A percentile compares a stretch with the other conserved stretches of the same genome.
These are phyloP conservation scores for Athene noctua DNA, from an alignment of 2,113 vertebrate species.

Conservation along the genomic window DNA sequence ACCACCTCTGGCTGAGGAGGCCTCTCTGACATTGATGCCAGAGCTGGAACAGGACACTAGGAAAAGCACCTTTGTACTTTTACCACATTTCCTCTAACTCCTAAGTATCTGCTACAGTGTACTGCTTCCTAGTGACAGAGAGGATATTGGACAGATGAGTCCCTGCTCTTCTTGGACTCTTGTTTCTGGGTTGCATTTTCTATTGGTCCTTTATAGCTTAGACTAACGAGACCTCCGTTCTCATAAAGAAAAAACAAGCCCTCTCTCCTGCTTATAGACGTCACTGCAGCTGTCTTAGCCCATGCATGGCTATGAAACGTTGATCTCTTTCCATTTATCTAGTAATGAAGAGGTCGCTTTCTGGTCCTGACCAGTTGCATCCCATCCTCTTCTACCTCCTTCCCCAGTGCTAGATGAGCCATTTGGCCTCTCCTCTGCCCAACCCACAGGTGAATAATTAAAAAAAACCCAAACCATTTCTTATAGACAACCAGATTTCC, in stretches of 20 bases:
- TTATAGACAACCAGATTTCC: conserved; percentile 27
- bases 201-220: background rate
- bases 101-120: background rate
- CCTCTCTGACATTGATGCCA: background rate
- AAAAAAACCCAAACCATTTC: background rate
- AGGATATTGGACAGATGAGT: background rate
- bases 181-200: background rate
- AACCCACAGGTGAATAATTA: background rate
- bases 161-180: background rate
- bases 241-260: background rate
- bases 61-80: background rate
- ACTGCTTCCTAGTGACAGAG: background rate
- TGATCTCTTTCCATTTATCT: background rate
- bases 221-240: background rate
- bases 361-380: background rate
- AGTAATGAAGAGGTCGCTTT: background rate
- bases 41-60: background rate
- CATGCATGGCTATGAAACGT: background rate
- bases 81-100: background rate
- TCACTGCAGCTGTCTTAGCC: background rate
- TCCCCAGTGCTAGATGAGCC: background rate
- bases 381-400: background rate
- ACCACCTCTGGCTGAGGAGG: background rate
- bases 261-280: background rate
- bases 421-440: background rate